phyloP scores from a whole-genome alignment of 2,888 invertebrate genomes.

The Limnephilus lunatus region DNA sequence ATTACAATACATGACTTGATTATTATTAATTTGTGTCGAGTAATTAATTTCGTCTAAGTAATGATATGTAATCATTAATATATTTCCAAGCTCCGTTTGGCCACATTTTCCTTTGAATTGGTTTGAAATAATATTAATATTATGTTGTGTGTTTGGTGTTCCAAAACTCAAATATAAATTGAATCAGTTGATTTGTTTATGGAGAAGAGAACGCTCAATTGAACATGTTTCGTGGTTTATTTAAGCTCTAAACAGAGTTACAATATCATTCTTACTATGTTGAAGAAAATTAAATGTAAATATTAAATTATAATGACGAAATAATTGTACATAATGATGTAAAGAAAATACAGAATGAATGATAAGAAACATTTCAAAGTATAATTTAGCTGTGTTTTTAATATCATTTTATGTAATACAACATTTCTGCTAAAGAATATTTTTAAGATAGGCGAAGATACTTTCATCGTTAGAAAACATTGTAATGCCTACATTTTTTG shows the following conservation, averaged over 20 bases:
- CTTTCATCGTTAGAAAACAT: too few relatives aligned
- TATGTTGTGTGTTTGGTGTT: background rate
- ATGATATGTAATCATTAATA: background rate
- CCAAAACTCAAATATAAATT: background rate
- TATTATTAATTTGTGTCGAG: background rate
- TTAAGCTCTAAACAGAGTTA: background rate
- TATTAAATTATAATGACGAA: background rate
- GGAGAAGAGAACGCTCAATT: background rate
- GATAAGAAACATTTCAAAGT: background rate
- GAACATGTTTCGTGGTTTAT: background rate
- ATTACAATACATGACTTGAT: background rate
- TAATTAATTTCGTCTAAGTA: background rate
- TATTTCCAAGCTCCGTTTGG: background rate
- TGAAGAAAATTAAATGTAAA: background rate
- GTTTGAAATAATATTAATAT: background rate
- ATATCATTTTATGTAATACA: too few relatives aligned
- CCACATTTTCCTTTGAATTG: background rate
- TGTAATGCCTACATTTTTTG: too few relatives aligned
- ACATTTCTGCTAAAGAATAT: too few relatives aligned
- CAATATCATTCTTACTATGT: background rate
- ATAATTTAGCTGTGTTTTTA: background rate
- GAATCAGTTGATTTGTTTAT: background rate
- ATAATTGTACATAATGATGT: background rate
- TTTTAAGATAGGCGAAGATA: too few relatives aligned
- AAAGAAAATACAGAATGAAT: too few relatives aligned